A percentile compares a stretch with the other conserved stretches of the same genome.
Evolutionary conservation across 2,888 invertebrate species (phyloP).

Genomic region (Eilema sororculum): DNA sequence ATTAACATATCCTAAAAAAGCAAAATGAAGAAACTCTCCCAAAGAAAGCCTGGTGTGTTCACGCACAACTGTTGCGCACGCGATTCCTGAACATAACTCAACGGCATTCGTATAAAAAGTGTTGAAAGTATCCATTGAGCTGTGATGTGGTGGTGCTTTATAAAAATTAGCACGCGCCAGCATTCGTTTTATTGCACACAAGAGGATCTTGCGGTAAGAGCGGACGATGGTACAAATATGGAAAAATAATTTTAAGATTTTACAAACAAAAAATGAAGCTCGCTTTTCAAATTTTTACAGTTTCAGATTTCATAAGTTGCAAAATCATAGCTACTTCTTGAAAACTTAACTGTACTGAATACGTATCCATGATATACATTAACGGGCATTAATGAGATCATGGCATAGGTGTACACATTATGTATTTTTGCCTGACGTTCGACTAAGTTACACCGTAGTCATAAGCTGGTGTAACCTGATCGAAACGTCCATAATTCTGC

Average conservation of each 20-base stretch:
- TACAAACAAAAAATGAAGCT: too few relatives aligned
- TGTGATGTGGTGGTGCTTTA: constrained; percentile 44
- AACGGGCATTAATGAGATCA: too few relatives aligned
- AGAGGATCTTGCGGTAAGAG: constrained; percentile 10
- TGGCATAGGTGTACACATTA: too few relatives aligned
- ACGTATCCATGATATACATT: too few relatives aligned
- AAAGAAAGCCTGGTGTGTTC: constrained; percentile 51
- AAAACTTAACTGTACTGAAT: too few relatives aligned
- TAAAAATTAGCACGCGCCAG: constrained; percentile 41
- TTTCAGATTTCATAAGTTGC: too few relatives aligned
- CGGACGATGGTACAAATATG: not conserved
- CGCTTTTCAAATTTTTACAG: too few relatives aligned
- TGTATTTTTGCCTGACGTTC: too few relatives aligned
- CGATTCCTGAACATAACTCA: constrained; percentile 46
- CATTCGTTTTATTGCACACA: constrained; percentile 28
- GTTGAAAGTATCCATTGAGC: constrained; percentile 48
- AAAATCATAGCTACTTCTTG: too few relatives aligned
- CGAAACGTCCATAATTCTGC: too few relatives aligned
- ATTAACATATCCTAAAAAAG: constrained; percentile 18
- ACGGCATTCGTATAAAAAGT: constrained; percentile 55
- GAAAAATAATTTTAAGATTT: not conserved
- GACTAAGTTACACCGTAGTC: too few relatives aligned
- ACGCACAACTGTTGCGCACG: constrained; percentile 53
- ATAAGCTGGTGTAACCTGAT: too few relatives aligned
- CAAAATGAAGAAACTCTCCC: constrained; percentile 44